A percentile compares a stretch with the other conserved stretches of the same genome.
These are phyloP conservation scores for Apostichopus leukothele DNA, from an alignment of 53 echinoderm and acorn worm genomes.

Conservation along the genomic window DNA sequence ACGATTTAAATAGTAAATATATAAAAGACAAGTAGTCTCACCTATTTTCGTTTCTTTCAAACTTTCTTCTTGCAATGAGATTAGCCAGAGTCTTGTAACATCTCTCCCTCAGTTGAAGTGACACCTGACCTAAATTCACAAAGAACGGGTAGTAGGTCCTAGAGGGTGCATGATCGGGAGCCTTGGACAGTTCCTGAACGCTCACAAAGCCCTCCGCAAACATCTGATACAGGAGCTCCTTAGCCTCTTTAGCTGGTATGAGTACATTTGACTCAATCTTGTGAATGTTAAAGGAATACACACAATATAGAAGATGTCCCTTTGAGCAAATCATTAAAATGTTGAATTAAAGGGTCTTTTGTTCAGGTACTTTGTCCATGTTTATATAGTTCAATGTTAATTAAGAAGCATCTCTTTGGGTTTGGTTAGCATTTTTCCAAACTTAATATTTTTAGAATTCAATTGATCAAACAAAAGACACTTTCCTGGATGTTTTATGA, in stretches of 20 bases:
- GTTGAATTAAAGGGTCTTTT: too few relatives aligned
- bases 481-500: too few relatives aligned
- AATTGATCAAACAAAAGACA: too few relatives aligned
- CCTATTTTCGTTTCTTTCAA: conserved; percentile 92
- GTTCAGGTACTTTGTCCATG: too few relatives aligned
- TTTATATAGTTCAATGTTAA: too few relatives aligned
- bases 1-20: too few relatives aligned
- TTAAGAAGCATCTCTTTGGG: too few relatives aligned
- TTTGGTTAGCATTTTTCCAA: too few relatives aligned
- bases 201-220: conserved; percentile 86
- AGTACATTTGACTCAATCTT: conserved; percentile 94
- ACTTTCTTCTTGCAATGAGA: conserved; percentile 71
- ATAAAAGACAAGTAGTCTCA: conserved; percentile 29
- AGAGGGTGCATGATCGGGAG: conserved; percentile 96
- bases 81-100: conserved; percentile 88
- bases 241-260: conserved; percentile 98
- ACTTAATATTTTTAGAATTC: too few relatives aligned
- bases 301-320: too few relatives aligned
- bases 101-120: conserved; percentile 74
- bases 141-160: conserved; percentile 94
- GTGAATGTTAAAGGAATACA: background rate
- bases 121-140: conserved; percentile 70
- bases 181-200: conserved; percentile 92
- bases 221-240: conserved; percentile 94
- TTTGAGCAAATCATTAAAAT: too few relatives aligned